Conservation (phyloP, 2,797 vertebrate species). For the Natrix natrix region DNA sequence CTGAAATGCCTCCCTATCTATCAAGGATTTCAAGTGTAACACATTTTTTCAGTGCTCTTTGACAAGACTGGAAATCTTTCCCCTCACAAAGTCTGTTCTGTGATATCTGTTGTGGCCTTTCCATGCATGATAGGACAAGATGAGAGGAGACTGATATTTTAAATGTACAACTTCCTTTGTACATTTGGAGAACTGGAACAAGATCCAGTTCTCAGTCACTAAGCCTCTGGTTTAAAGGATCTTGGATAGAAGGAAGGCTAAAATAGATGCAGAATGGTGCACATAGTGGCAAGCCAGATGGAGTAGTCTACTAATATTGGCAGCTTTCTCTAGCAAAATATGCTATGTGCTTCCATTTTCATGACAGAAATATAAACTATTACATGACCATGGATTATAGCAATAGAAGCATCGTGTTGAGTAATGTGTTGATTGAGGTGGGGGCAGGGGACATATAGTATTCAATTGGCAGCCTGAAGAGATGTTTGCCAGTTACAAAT, state of each 20-base stretch:
- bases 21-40: not conserved
- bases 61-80: not conserved
- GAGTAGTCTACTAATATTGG: not conserved
- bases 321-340: not conserved
- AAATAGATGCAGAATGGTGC: not conserved
- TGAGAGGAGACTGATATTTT: not conserved
- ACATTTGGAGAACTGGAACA: not conserved
- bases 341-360: not conserved
- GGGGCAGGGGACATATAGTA: not conserved
- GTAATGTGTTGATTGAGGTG: not conserved
- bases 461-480: not conserved
- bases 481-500: slow-evolving; percentile 9
- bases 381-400: not conserved
- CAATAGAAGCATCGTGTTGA: not conserved
- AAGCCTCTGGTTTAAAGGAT: not conserved
- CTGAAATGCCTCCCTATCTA: not conserved
- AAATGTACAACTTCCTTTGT: not conserved
- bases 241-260: not conserved
- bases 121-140: not conserved
- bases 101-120: not conserved
- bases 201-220: not conserved
- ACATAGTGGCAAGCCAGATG: not conserved
- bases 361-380: not conserved
- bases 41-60: not conserved
- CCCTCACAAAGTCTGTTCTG: not conserved